phyloP scores from a whole-genome alignment of 2,888 invertebrate genomes.

The Syritta pipiens region DNA sequence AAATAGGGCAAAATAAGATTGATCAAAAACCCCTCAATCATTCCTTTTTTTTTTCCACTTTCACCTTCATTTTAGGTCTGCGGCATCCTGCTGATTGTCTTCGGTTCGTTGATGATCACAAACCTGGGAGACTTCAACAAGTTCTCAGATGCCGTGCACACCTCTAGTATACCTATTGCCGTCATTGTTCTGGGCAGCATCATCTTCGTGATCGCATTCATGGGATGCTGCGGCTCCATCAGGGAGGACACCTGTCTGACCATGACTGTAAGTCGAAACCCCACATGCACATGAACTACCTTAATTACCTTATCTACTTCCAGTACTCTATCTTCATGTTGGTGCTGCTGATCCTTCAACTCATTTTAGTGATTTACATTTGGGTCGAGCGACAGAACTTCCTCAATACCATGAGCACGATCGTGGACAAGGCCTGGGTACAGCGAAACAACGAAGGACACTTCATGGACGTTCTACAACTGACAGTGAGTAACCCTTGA shows the following conservation, averaged over 20 bases:
- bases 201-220: constrained; percentile 90
- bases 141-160: constrained; percentile 78
- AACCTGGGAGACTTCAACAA: constrained; percentile 81
- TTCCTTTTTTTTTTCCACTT: constrained; percentile 73
- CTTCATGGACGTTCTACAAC: constrained; percentile 74
- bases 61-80: too few species aligned
- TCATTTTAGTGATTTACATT: constrained; percentile 84
- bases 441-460: constrained; percentile 71
- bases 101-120: constrained; percentile 84
- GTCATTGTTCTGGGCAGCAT: constrained; percentile 85
- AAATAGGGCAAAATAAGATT: too few species aligned
- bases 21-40: neutral
- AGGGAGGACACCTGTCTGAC: constrained; percentile 92
- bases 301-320: constrained; percentile 72
- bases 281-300: neutral
- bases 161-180: constrained; percentile 83
- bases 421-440: constrained; percentile 80
- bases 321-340: constrained; percentile 88
- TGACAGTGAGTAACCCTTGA: constrained; percentile 72
- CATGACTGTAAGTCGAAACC: constrained; percentile 83
- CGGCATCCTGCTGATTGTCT: constrained; percentile 84
- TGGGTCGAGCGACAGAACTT: constrained; percentile 83
- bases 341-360: constrained; percentile 86
- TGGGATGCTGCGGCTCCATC: constrained; percentile 94
- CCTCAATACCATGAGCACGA: constrained; percentile 80